Evolutionary conservation across 2,888 invertebrate species (phyloP).

Genomic region (Mesochorus sp.): DNA sequence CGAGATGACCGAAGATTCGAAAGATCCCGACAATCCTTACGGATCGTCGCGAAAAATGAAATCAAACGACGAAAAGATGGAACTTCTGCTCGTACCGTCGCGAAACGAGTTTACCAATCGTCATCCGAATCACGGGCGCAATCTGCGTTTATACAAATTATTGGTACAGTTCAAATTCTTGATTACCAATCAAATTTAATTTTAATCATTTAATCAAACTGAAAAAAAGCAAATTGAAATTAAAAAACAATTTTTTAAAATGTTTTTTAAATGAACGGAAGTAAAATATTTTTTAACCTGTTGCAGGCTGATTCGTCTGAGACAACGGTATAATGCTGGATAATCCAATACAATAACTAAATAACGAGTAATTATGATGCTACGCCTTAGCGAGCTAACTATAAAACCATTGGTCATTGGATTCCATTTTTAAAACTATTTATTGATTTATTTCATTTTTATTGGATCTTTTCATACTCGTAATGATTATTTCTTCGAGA

Average conservation of each 20-base stretch:
- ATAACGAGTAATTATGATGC: slow-evolving; percentile 14
- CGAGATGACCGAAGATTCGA: slow-evolving; percentile 43
- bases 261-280: no score
- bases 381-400: slow-evolving; percentile 23
- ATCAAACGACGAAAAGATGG: slow-evolving; percentile 45
- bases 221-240: no score
- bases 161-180: slow-evolving; percentile 64
- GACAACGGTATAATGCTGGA: slow-evolving; percentile 45
- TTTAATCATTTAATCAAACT: no score
- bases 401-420: not conserved
- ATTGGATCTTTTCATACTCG: slow-evolving; percentile 1
- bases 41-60: slow-evolving; percentile 31
- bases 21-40: slow-evolving; percentile 36
- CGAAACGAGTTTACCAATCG: slow-evolving; percentile 59
- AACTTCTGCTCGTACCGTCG: slow-evolving; percentile 64
- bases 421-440: not conserved
- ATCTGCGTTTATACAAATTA: slow-evolving; percentile 67
- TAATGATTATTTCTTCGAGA: not conserved
- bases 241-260: no score
- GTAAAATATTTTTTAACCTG: not conserved
- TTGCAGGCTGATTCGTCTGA: slow-evolving; percentile 39
- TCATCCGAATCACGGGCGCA: slow-evolving; percentile 58
- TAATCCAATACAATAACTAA: slow-evolving; percentile 17
- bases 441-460: not conserved
- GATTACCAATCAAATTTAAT: not conserved